These are phyloP conservation scores for Acrossocheilus wenchowensis DNA, from an alignment of 2,797 vertebrate genomes.

Conservation along the genomic window DNA sequence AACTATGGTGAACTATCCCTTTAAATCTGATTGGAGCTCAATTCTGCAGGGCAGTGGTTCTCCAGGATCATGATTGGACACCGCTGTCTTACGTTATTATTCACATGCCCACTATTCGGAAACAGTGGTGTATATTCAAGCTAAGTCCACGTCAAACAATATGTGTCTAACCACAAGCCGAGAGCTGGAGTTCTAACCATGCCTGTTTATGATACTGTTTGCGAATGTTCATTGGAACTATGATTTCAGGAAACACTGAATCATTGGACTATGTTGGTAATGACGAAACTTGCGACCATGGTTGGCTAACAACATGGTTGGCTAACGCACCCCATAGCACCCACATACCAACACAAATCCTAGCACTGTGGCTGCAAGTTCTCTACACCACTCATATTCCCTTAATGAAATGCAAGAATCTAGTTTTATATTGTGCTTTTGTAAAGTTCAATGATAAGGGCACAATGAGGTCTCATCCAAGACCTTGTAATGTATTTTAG, in stretches of 20 bases:
- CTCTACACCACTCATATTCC: neutral
- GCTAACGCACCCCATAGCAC: neutral
- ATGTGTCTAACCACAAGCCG: neutral
- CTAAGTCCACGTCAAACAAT: neutral
- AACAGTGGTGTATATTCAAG: neutral
- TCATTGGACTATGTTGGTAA: neutral
- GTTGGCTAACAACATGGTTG: neutral
- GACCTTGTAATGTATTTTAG: slow-evolving; percentile 15
- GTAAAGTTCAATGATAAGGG: slow-evolving; percentile 3
- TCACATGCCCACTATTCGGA: neutral
- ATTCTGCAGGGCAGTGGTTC: too few species aligned
- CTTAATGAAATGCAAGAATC: neutral
- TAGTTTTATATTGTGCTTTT: neutral
- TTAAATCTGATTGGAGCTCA: too few species aligned
- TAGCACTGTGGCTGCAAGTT: neutral
- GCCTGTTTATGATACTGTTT: neutral
- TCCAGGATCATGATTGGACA: neutral
- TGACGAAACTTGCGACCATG: neutral
- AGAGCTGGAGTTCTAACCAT: neutral
- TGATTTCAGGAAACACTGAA: neutral
- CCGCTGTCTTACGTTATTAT: neutral
- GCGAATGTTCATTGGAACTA: neutral
- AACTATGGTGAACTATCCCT: too few species aligned
- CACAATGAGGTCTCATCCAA: neutral
- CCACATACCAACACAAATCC: neutral